Evolutionary conservation across 1,140 invertebrate genomes (phyloP), one percentile per base, ranked within the genome.

Genomic region (Procambarus virginalis): DNA sequence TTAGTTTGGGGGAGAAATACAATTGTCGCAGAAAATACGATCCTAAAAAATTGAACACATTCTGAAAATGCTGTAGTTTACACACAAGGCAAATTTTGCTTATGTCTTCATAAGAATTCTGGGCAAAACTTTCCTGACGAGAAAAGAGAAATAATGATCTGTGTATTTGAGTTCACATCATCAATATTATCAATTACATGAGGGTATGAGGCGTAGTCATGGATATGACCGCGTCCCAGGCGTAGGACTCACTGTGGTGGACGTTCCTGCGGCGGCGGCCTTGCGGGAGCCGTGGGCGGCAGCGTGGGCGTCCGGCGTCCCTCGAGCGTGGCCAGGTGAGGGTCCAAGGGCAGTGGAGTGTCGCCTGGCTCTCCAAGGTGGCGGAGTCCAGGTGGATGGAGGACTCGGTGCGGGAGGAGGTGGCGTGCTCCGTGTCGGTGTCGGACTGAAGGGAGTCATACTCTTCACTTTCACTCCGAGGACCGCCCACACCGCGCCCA

Each of bases 391-490:
- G 83, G 83, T 90, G 89, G 83, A 90, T 90, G 34, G 89, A 90
- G 22, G 89, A 90, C 51, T 90, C 89, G 8, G 89, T 90, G 60
- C 89, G 83, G 22, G 89, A 90, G n/a, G 89, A 90, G 14, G 89
- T 90, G 76, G 82, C 89, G 45, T 92, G 87, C 77, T 92, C 91
- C 45, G 88, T 90, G 78, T 90, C 91, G 22, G 91, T 89, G 68
- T 92, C 79, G 17, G 84, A 92, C 73, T 86, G 79, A n/a, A 92
- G 88, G 78, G 88, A 92, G 68, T 92, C 83, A 58, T 87, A 91
- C 70, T 91, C 86, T 64, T 91, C 86, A 80, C 84, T 91, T 68
- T 91, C 86, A 82, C 89, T 90, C 68, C 89, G 58, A 17, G 89
- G 89, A 51, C 89, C 89, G 76, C 83, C 89, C 60, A 73, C 55